Percentiles rank a stretch among this genome's conserved stretches.
Evolutionary conservation across 2,888 invertebrate species (phyloP).

Genomic region (Rhamnusium bicolor): DNA sequence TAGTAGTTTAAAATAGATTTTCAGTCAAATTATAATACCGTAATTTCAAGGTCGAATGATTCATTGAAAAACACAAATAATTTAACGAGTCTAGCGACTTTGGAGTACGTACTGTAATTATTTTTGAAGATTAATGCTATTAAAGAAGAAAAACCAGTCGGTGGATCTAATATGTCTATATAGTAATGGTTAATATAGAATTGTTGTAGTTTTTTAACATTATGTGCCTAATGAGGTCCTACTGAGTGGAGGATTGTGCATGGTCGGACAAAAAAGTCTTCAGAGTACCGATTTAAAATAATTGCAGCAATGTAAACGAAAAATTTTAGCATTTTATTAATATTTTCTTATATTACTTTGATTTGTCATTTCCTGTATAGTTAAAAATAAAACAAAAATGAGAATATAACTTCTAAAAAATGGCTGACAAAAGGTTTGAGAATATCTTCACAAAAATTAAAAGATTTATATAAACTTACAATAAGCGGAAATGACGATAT

Average conservation of each 20-base stretch:
- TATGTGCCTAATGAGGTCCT: neutral
- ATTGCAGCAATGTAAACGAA: no score
- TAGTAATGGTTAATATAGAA: neutral
- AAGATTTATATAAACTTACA: no score
- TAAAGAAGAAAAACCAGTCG: neutral
- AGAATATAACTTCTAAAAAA: no score
- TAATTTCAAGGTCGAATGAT: slow-evolving; percentile 17
- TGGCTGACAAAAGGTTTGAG: no score
- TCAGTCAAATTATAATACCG: neutral
- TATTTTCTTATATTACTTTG: no score
- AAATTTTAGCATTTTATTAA: no score
- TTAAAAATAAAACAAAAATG: no score
- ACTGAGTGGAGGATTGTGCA: neutral
- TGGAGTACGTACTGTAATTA: neutral
- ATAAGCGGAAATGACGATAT: no score
- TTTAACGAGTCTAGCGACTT: neutral
- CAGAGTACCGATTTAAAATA: no score
- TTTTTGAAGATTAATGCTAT: neutral
- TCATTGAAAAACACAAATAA: slow-evolving; percentile 10
- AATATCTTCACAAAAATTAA: no score
- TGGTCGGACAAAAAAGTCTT: neutral
- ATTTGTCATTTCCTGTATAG: no score
- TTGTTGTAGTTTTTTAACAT: neutral
- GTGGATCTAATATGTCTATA: neutral
- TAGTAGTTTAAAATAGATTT: neutral